phyloP scores from a whole-genome alignment of 2,113 vertebrate genomes.

The Pedionomus torquatus region DNA sequence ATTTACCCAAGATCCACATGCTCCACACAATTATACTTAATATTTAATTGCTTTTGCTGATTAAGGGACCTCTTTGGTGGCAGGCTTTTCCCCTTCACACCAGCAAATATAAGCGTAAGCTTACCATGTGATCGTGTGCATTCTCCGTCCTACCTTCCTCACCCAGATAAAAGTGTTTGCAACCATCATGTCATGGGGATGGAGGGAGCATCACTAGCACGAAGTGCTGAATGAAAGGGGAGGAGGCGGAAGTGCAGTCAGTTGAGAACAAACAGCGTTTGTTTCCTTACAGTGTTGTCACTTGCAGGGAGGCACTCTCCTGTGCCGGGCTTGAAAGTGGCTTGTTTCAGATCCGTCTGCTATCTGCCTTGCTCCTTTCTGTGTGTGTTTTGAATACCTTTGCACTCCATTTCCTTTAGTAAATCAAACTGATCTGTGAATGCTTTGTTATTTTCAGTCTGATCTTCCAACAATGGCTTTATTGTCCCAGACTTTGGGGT shows the following conservation, averaged over 20 bases:
- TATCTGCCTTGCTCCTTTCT: not conserved
- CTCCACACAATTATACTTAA: not conserved
- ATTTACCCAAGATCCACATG: not conserved
- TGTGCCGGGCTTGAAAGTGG: not conserved
- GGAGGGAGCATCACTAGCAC: not conserved
- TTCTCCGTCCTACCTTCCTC: not conserved
- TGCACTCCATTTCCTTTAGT: not conserved
- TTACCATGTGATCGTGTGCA: not conserved
- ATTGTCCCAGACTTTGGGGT: not conserved
- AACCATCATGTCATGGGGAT: not conserved
- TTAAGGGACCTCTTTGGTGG: not conserved
- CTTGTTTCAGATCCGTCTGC: not conserved
- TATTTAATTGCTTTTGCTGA: not conserved
- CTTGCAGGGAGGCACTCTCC: not conserved
- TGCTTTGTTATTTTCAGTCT: not conserved
- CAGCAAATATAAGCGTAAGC: not conserved
- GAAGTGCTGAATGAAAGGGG: not conserved
- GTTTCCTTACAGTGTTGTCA: not conserved
- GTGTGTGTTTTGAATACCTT: not conserved
- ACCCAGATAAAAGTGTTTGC: not conserved
- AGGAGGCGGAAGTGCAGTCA: slow-evolving; percentile 28
- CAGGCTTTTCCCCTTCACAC: not conserved
- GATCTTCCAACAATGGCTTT: not conserved
- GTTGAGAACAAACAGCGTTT: not conserved
- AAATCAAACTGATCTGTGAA: not conserved